Evolutionary conservation across 2,797 vertebrate species (phyloP).

Genomic region (Falco novaeseelandiae): DNA sequence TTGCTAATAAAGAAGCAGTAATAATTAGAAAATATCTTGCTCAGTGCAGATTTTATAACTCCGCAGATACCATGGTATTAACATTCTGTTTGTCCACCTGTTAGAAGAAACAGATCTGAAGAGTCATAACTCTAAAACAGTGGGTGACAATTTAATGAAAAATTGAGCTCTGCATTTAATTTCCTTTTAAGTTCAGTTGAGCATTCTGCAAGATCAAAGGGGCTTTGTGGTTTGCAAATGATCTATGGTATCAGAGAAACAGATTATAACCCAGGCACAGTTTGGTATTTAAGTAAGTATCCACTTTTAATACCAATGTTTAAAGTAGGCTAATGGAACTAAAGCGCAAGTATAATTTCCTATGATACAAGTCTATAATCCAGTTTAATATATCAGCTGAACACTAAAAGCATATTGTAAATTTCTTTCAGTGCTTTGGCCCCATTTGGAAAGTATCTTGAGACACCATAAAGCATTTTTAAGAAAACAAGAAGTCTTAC

Average conservation of each 20-base stretch:
- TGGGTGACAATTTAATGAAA: constrained; percentile 78
- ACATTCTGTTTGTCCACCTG: constrained; percentile 75
- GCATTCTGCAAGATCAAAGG: constrained; percentile 73
- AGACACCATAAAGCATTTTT: neutral
- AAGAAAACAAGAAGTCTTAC: neutral
- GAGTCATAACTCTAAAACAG: constrained; percentile 75
- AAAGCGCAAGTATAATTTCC: constrained; percentile 41
- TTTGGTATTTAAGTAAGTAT: constrained; percentile 70
- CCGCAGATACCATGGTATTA: constrained; percentile 62
- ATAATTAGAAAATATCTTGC: constrained; percentile 62
- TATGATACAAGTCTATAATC: constrained; percentile 61
- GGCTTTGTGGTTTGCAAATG: constrained; percentile 70
- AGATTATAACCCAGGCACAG: constrained; percentile 63
- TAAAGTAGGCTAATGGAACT: constrained; percentile 71
- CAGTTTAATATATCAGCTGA: constrained; percentile 45
- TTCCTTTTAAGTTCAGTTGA: constrained; percentile 74
- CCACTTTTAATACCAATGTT: constrained; percentile 62
- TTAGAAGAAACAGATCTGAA: constrained; percentile 69
- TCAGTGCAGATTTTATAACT: constrained; percentile 53
- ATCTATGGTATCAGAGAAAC: constrained; percentile 70
- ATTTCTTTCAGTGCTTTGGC: constrained; percentile 12
- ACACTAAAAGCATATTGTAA: constrained; percentile 39
- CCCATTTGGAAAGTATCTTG: neutral
- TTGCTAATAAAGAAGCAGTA: constrained; percentile 50
- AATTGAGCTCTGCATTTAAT: constrained; percentile 75